Evolutionary conservation across 2,888 invertebrate species (phyloP), one percentile per base, ranked within the genome.

Genomic region (Drosophila maculinotata): DNA sequence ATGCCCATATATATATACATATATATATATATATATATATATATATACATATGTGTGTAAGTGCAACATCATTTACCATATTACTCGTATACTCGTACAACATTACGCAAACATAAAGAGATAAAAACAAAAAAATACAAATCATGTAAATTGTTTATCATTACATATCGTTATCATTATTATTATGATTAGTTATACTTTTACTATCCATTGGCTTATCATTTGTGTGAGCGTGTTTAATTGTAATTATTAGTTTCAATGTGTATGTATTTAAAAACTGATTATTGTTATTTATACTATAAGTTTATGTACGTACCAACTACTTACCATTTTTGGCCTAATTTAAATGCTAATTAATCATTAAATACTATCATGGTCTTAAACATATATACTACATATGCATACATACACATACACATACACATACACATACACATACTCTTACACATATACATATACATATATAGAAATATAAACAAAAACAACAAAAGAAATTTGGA

Each of bases 81-180:
- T 59, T 57, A 57, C 39, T 51, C 65, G 54, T 54, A 62, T 64
- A 53, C 56, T 51, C 52, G 51, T 69, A 69, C 60, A 63, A 63
- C 60, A 63, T 63, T 66, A 79, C 66, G 70, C 69, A 70, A 78
- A 59, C 10, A 5, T 5, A 30, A 30, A 30, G 10, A 14, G 8
- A 8, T 15, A 28, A 28, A 26, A 3, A 3, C 5, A 26, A n/a
- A 31, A 12, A 7, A 1, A 39, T 28, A 28, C 9, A 45, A 72
- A 80, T 73, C 64, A 82, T 86, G 86, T 79, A 71, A 79, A 71
- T 62, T 76, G 66, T 71, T 83, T 68, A 60, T 39, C 53, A 71
- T 71, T 65, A 64, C 20, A 62, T 56, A 56, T 64, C 72, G 76
- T 80, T 78, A 67, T 69, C 44, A 67, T 62, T 14, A 41, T 41